Evolutionary conservation across 2,888 invertebrate genomes (phyloP).

Genomic region (Kuschelorhynchus macadamiae): DNA sequence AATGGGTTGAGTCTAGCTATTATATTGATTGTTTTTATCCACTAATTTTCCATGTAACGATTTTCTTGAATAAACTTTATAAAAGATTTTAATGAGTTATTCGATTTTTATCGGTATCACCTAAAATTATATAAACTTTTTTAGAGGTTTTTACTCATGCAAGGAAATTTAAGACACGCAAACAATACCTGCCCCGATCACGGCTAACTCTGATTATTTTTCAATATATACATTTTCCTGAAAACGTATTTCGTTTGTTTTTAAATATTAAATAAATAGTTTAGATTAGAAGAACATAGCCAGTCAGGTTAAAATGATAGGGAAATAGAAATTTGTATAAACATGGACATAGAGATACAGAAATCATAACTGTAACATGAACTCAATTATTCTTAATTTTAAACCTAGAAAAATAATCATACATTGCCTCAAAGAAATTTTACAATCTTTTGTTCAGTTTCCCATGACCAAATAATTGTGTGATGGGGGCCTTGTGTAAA

Average conservation of each 20-base stretch:
- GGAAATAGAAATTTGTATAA: too few relatives aligned
- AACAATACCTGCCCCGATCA: conserved; percentile 30
- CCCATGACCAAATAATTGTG: conserved; percentile 50
- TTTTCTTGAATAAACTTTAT: conserved; percentile 36
- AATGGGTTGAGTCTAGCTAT: not conserved
- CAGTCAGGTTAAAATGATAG: too few relatives aligned
- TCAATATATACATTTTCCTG: conserved; percentile 14
- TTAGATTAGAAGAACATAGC: too few relatives aligned
- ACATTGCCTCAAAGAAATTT: conserved; percentile 6
- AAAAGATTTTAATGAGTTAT: conserved; percentile 34
- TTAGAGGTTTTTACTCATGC: conserved; percentile 40
- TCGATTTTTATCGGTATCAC: conserved; percentile 46
- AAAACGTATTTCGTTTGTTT: not conserved
- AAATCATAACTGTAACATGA: conserved; percentile 1
- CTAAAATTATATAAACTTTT: conserved; percentile 47
- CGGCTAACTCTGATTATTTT: conserved; percentile 34
- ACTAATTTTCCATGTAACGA: conserved; percentile 14
- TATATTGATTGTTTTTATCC: conserved; percentile 4
- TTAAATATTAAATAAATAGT: conserved; percentile 2
- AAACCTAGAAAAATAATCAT: conserved; percentile 14
- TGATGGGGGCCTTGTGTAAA: conserved; percentile 21
- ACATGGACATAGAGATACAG: not conserved
- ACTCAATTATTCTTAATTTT: not conserved
- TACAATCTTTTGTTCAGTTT: conserved; percentile 43
- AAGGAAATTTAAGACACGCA: conserved; percentile 39